Evolutionary conservation across 2,113 vertebrate species (phyloP).

Genomic region (Pantherophis guttatus): DNA sequence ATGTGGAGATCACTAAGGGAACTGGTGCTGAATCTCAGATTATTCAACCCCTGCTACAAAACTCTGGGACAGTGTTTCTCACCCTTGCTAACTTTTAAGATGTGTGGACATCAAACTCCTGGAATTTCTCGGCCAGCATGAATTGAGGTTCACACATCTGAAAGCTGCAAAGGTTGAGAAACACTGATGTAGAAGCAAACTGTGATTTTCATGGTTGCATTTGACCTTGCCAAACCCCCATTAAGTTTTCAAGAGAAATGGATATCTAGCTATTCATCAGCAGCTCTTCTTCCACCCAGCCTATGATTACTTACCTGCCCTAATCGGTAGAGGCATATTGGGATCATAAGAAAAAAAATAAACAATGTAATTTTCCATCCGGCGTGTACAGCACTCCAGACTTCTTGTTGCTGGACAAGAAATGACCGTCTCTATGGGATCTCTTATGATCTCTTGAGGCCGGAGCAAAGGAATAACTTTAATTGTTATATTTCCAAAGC

Average conservation of each 20-base stretch:
- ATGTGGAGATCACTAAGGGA: not conserved
- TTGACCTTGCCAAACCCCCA: not conserved
- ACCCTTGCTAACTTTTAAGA: not conserved
- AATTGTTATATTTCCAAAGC: slow-evolving; percentile 46
- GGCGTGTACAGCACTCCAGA: slow-evolving; percentile 65
- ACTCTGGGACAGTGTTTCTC: not conserved
- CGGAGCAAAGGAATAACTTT: slow-evolving; percentile 57
- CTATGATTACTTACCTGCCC: slow-evolving; percentile 51
- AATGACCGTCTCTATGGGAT: slow-evolving; percentile 53
- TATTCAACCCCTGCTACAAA: not conserved
- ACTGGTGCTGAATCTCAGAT: not conserved
- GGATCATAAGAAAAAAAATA: slow-evolving; percentile 24
- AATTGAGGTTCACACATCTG: not conserved
- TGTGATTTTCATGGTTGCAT: not conserved
- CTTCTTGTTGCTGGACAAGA: not conserved
- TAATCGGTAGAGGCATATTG: not conserved
- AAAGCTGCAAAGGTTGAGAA: not conserved
- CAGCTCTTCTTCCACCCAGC: not conserved
- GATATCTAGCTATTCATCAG: not conserved
- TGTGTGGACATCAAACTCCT: not conserved
- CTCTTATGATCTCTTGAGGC: slow-evolving; percentile 55
- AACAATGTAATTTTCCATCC: slow-evolving; percentile 30
- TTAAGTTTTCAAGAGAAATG: not conserved
- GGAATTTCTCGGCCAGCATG: not conserved
- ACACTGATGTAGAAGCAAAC: not conserved